Base-by-base conservation (phyloP, 2,113 vertebrate species). In the Zosterops pallidus region DNA sequence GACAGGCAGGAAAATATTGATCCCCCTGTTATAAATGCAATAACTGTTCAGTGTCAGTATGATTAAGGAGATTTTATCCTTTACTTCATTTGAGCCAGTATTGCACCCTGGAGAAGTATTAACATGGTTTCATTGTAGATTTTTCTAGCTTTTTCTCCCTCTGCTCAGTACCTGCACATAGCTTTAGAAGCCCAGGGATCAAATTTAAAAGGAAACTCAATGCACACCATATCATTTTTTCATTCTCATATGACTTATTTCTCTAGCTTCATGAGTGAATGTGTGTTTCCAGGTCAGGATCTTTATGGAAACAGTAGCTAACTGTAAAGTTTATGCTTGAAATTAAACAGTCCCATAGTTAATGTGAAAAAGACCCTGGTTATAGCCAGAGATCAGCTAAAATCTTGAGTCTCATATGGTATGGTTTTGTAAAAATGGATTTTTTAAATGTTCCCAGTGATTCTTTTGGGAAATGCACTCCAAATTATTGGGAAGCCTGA, bases 251-350 rank as follows among this genome's bases (percentile, higher is more conserved):
- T 83, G 82, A 53, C 56, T 84, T 50, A 78, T 5, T 90, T 83
- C 86, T 75, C 50, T 35, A 67, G 33, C 42, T 91, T 92, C 80
- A 56, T 55, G 35, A 95, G 76, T 44, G 29, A 93, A 64, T 52
- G 68, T 90, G 83, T 72, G 59, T 92, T 96, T 96, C 69, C 77
- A 84, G 80, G 72, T 91, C 52, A 67, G 69, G 25, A 68, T 91
- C 64, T 94, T 92, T 92, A 84, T 92, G 77, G 86, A 49, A 96
- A 53, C 92, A 84, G 95, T 94, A 95, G 96, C 92, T 75, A 86
- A 79, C 80, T 84, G 69, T 95, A 62, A 90, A 92, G 52, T 91
- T 97, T 79, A 78, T 92, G 69, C 89, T 76, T 84, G 86, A 89
- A 82, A 56, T 76, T 29, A 56, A 97, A 37, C 80, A 86, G 86